Base-by-base conservation (phyloP, 1,140 invertebrate species). In the Plectrocnemia conspersa region DNA sequence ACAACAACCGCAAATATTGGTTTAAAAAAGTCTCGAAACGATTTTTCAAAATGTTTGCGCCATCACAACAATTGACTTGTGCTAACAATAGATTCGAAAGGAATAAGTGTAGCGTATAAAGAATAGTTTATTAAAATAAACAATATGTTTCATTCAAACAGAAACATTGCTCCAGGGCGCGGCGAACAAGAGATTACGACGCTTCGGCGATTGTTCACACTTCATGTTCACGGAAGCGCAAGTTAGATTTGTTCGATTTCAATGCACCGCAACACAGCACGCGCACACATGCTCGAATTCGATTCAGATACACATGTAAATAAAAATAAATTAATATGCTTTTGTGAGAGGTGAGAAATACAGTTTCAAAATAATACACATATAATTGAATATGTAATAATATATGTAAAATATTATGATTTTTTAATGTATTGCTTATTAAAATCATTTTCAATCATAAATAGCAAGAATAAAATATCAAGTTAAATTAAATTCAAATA, bases 161-260 rank as follows among this genome's bases (percentile, higher is more conserved):
- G 11, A 25, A 52, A 52, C 36, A 52, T 19, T 9, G 16, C 38
- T 19, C 15, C 24, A 10, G 40, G 49, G 35, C 21, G 25, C 33
- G n/a, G 22, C 18, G 3, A 21, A 44, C 33, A 23, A 53, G 44
- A 53, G 24, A 22, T 33, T 41, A 13, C 33, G n/a, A 50, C 56
- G 56, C 50, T 49, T 54, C 44, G 45, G 52, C 29, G 38, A 53
- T 24, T 24, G 23, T 41, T 54, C 56, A 44, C 56, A 41, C 56
- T 38, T 47, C 45, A n/a, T n/a, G 36, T 42, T 38, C 40, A 49
- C 52, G 54, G 38, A 21, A 32, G 52, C 40, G 33, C 58, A 55
- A 7, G 55, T 59, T 29, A 24, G 25, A 59, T 59, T 59, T 54
- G 46, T 59, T 55, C 40, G 29, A 52, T 55, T 52, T 55, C 58